Evolutionary conservation across 2,888 invertebrate species (phyloP), one percentile per base, ranked within the genome.

Genomic region (Campoletis raptor): DNA sequence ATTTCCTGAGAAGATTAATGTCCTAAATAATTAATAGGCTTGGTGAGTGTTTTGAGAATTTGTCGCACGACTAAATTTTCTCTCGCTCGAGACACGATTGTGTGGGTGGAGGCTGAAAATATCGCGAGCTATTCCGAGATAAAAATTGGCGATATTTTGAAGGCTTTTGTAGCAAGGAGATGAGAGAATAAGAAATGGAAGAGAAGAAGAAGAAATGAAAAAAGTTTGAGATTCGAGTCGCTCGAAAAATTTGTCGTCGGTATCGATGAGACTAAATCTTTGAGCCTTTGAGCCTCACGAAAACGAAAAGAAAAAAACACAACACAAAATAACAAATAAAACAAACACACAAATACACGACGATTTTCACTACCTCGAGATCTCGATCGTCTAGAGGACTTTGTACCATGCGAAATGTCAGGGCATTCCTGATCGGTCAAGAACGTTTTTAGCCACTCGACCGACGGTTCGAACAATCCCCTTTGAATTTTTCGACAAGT

Each of bases 401-500:
- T 67, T 82, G 67, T 61, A 67, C 42, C 67, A 52, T 61, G 87
- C 88, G 89, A 88, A 89, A 89, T 87, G 90, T 91, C 89, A 89
- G 89, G 78, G 89, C 92, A 92, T 93, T 93, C 92, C 90, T 90
- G 90, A 89, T 91, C 91, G 93, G 92, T 93, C 92, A 92, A 88
- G 88, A 91, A 91, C 92, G 90, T 90, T 93, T 93, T 93, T 93
- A 92, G 92, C 88, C 70, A 79, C 82, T 67, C 88, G 89, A 90
- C 88, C 89, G 91, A 57, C 67, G 91, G 90, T 92, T 91, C 90
- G 88, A 89, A 90, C 88, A 86, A 87, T 86, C 85, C 85, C 89
- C 66, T 74, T 69, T n/a, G 79, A 64, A 66, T 81, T 81, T 81
- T 67, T 40, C n/a, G 18, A 45, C 66, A 9, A 30, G 54, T 8